Evolutionary conservation across 1,140 invertebrate species (phyloP), one percentile per base, ranked within the genome.

Genomic region (Aleiodes sp.): DNA sequence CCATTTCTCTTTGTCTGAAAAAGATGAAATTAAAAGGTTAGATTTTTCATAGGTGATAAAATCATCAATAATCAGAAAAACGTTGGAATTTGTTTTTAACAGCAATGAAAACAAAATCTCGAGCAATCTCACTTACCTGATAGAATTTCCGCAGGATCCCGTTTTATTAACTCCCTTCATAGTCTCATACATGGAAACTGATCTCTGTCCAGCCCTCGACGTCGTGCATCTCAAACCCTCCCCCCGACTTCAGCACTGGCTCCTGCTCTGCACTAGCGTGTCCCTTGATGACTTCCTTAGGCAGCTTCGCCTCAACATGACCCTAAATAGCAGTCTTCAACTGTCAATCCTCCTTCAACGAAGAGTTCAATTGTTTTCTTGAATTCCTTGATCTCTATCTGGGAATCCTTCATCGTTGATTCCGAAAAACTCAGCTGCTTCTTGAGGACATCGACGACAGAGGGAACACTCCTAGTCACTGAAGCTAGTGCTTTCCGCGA

Each of bases 121-220:
- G n/a, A n/a, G n/a, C n/a, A n/a, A n/a, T 24, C 41, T 65, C 87
- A 91, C 90, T 86, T 91, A 90, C 81, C 88, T 88, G 84, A 91
- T 90, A 73, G 88, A 88, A 73, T 88, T 83, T 79, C 90, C 89
- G 88, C 90, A 92, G 78, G 89, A 88, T 74, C 87, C 70, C 16
- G 80, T 80, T 87, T 84, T 85, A 82, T 90, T 86, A 59, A 91
- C 86, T 29, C 91, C 91, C 86, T 94, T 89, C 75, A 93, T 88
- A 68, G 93, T 90, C 84, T 95, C 94, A 83, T 93, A 95, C 94
- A 95, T 95, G 84, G 93, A 94, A 71, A 91, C 92, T 72, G 94
- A 93, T 77, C 94, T 86, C 78, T 93, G 92, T 69, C 84, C 86
- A 35, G 76, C 80, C 71, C 80, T 84, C 10, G 72, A 69, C 35